Percentiles rank a stretch among this genome's conserved stretches.
Conservation (phyloP, 2,113 vertebrate species). For the Petroica traversi region DNA sequence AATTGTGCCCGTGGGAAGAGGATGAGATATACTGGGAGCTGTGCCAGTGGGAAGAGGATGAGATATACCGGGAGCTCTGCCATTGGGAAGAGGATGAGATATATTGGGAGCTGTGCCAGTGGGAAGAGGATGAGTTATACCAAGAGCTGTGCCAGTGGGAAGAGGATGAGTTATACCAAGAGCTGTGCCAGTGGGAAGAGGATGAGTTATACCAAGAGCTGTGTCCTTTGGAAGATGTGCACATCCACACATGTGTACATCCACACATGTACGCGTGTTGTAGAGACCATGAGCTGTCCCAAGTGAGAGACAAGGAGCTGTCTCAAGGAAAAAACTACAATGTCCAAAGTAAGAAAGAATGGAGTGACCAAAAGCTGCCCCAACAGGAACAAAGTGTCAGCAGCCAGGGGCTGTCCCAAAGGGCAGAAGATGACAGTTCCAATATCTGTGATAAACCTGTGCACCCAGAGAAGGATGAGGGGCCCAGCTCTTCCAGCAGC, state of each 20-base stretch:
- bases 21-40: background rate
- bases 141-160: too few species aligned
- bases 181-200: too few species aligned
- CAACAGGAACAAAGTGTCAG: background rate
- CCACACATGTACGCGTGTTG: too few species aligned
- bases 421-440: background rate
- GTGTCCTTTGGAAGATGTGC: background rate
- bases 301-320: background rate
- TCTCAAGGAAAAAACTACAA: background rate
- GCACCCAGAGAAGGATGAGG: background rate
- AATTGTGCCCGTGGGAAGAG: background rate
- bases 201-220: too few species aligned
- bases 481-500: background rate
- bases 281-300: too few species aligned
- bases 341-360: too few species aligned
- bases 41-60: background rate
- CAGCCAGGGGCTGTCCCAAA: background rate
- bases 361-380: background rate
- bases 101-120: too few species aligned
- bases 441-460: background rate
- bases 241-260: too few species aligned
- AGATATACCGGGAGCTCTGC: background rate
- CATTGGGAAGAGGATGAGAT: background rate
- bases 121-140: background rate
- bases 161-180: too few species aligned